A percentile compares a stretch with the other conserved stretches of the same genome.
Evolutionary conservation across 2,797 vertebrate genomes (phyloP).

Genomic region (Xyrichtys novacula): DNA sequence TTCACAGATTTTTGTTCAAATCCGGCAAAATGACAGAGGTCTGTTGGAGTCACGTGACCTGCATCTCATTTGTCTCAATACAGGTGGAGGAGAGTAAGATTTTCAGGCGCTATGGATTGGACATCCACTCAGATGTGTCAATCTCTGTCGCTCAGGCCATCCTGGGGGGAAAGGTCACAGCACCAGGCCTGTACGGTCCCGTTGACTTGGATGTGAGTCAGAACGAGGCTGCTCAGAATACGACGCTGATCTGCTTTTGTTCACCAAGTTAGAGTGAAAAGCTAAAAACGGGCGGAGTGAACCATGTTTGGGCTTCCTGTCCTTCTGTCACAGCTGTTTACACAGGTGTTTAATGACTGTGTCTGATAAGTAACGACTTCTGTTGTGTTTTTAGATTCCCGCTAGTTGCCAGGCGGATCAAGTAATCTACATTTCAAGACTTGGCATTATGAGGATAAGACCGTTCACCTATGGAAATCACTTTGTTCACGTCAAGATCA

Average conservation of each 20-base stretch:
- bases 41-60: background rate
- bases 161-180: slow-evolving; percentile 90
- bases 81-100: slow-evolving; percentile 93
- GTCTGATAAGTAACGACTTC: too few species aligned
- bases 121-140: slow-evolving; percentile 92
- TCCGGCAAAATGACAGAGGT: fast-evolving
- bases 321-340: too few species aligned
- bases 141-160: slow-evolving; percentile 94
- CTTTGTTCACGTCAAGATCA: slow-evolving; percentile 94
- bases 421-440: slow-evolving; percentile 92
- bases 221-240: too few species aligned
- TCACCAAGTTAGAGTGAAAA: too few species aligned
- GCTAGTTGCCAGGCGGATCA: slow-evolving; percentile 89
- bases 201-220: slow-evolving; percentile 80
- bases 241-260: too few species aligned
- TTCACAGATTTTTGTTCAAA: too few species aligned
- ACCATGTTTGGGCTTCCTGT: too few species aligned
- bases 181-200: slow-evolving; percentile 90
- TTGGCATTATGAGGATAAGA: slow-evolving; percentile 93
- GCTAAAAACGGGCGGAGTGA: too few species aligned
- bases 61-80: slow-evolving; percentile 2
- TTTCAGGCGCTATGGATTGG: slow-evolving; percentile 89
- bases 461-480: slow-evolving; percentile 93
- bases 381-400: slow-evolving; percentile 85
- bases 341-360: too few species aligned